Evolutionary conservation across 2,797 vertebrate genomes (phyloP), one percentile per base, ranked within the genome.

Genomic region (Urocyon cinereoargenteus): DNA sequence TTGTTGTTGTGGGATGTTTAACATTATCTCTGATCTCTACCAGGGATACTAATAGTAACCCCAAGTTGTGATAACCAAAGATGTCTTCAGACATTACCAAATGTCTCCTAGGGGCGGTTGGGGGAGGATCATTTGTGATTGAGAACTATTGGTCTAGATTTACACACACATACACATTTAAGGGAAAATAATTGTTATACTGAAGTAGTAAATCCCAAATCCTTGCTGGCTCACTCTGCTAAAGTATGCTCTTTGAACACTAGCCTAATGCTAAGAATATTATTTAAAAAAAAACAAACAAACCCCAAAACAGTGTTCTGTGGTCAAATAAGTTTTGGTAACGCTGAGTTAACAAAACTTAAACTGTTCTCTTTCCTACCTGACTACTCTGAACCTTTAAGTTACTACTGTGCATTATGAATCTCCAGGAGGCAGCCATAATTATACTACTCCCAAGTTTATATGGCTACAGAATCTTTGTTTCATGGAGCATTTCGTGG

Each of bases 161-260:
- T 75, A 82, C 78, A 75, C 40, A 75, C 28, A 34, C 4, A 28
- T 12, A 45, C 4, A 73, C 26, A 79, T 36, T 83, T 55, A 72
- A 64, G 78, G 66, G n/a, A 53, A 82, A 90, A 51, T 34, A 82
- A 75, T 84, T 53, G 36, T 57, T 91, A n/a, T 83, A 61, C 14
- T 61, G 55, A 94, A 86, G 89, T 61, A 87, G 53, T 61, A 84
- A 75, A 75, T 87, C 34, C 40, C 61, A 90, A 92, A 78, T 53
- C 6, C 19, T 75, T 87, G 12, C 13, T 68, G 31, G 9, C 9
- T 77, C 36, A 92, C 5, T 36, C 94, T 45, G 34, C 31, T 24
- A 84, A 70, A 64, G 36, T 70, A 53, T 81, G 31, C 11, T 85
- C 6, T 94, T 87, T 79, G 62, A 89, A 79, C 34, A 51, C 34